These are phyloP conservation scores for Bergia sp. DNA, from an alignment of 92 coral and sea anemone genomes.

Conservation along the genomic window DNA sequence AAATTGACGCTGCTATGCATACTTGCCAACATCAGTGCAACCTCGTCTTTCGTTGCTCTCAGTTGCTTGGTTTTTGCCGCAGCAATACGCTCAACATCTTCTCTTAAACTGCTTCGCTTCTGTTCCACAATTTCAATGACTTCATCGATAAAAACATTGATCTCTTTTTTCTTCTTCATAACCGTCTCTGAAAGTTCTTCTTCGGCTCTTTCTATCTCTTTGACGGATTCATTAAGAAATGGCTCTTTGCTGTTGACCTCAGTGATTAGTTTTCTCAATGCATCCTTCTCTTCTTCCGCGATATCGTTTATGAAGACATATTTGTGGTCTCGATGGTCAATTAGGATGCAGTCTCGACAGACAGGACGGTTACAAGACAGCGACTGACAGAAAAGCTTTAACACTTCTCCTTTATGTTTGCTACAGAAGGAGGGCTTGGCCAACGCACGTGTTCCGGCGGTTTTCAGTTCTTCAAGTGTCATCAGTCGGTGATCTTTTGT, in stretches of 20 bases:
- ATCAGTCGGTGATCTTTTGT: slow-evolving; percentile 53
- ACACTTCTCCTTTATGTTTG: slow-evolving; percentile 64
- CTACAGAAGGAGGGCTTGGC: slow-evolving; percentile 60
- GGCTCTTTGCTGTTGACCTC: slow-evolving; percentile 9
- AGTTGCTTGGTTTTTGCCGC: slow-evolving; percentile 48
- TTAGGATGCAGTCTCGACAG: slow-evolving; percentile 75
- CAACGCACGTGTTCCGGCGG: slow-evolving; percentile 51
- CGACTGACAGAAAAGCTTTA: slow-evolving; percentile 74
- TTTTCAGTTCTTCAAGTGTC: slow-evolving; percentile 59
- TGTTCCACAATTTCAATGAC: slow-evolving; percentile 49
- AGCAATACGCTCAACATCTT: slow-evolving; percentile 30
- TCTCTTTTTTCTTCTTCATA: slow-evolving; percentile 33
- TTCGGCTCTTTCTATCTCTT: slow-evolving; percentile 18
- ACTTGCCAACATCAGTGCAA: slow-evolving; percentile 41
- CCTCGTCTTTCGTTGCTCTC: slow-evolving; percentile 39
- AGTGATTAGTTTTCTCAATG: slow-evolving; percentile 10
- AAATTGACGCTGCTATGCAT: slow-evolving; percentile 57
- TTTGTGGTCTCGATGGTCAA: slow-evolving; percentile 72
- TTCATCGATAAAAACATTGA: slow-evolving; percentile 51
- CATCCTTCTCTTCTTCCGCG: slow-evolving; percentile 46
- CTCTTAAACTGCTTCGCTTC: slow-evolving; percentile 10
- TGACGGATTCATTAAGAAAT: not conserved
- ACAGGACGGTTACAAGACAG: slow-evolving; percentile 53
- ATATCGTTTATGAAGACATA: slow-evolving; percentile 68
- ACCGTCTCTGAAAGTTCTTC: slow-evolving; percentile 2